Conservation (phyloP, 2,888 invertebrate genomes). For the Rhaphigaster nebulosa region DNA sequence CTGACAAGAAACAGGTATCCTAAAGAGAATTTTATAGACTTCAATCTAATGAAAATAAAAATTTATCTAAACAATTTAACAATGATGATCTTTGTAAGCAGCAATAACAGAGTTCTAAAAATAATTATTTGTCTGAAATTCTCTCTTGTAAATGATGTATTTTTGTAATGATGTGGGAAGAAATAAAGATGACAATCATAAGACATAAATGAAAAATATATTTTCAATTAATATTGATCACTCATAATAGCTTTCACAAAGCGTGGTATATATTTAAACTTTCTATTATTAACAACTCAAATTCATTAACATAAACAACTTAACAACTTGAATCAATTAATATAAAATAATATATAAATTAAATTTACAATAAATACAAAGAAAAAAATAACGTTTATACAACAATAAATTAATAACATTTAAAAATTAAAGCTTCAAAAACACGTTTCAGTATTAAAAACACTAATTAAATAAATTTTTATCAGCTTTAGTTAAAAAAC, state of each 20-base stretch:
- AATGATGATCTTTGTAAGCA: too few species aligned
- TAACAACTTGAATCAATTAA: conserved; percentile 25
- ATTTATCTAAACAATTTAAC: too few species aligned
- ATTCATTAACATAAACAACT: neutral
- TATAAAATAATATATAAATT: conserved; percentile 37
- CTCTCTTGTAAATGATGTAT: too few species aligned
- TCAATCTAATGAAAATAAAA: too few species aligned
- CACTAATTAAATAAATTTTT: neutral
- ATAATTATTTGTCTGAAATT: too few species aligned
- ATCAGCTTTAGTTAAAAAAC: neutral
- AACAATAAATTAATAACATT: conserved; percentile 24
- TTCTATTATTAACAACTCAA: conserved; percentile 5
- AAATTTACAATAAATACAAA: conserved; percentile 9
- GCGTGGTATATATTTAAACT: neutral
- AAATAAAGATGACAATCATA: neutral
- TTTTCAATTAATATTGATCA: conserved; percentile 33
- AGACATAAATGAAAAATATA: neutral
- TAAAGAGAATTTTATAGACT: too few species aligned
- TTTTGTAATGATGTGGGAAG: too few species aligned
- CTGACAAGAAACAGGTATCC: too few species aligned
- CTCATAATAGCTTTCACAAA: neutral
- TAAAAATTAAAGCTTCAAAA: conserved; percentile 35
- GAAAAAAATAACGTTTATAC: neutral
- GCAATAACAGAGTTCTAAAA: too few species aligned
- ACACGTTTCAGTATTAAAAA: conserved; percentile 24